These are phyloP conservation scores for Sinella curviseta DNA, from an alignment of 1,140 invertebrate genomes.

Conservation along the genomic window DNA sequence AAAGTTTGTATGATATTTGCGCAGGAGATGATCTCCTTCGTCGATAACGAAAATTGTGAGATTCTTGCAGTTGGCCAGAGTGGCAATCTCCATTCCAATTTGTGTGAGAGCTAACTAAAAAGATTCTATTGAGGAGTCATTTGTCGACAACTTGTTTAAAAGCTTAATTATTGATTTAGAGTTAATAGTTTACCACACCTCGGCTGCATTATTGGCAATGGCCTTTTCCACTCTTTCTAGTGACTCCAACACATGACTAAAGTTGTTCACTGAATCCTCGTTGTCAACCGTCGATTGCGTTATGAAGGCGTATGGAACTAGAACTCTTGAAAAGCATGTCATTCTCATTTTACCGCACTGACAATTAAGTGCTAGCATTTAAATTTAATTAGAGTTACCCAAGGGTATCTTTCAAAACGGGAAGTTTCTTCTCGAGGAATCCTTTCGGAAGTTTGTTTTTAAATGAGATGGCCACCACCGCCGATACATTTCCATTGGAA, in stretches of 20 bases:
- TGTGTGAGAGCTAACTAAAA: conserved; percentile 3
- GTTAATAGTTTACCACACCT: neutral
- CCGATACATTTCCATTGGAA: neutral
- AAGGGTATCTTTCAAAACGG: neutral
- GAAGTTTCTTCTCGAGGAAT: neutral
- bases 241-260: neutral
- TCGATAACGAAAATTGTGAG: neutral
- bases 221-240: neutral
- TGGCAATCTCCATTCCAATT: neutral
- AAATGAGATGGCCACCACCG: neutral
- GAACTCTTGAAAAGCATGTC: neutral
- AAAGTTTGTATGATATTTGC: neutral
- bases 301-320: neutral
- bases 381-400: neutral
- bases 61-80: neutral
- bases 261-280: neutral
- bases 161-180: neutral
- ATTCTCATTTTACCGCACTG: neutral
- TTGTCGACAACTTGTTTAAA: neutral
- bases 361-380: no score
- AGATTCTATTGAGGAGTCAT: neutral
- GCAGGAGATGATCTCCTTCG: neutral
- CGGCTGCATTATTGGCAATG: neutral
- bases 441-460: neutral
- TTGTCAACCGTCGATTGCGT: no score